A percentile compares a stretch with the other conserved stretches of the same genome.
Evolutionary conservation across 1,140 invertebrate species (phyloP).

Genomic region (Musca domestica): DNA sequence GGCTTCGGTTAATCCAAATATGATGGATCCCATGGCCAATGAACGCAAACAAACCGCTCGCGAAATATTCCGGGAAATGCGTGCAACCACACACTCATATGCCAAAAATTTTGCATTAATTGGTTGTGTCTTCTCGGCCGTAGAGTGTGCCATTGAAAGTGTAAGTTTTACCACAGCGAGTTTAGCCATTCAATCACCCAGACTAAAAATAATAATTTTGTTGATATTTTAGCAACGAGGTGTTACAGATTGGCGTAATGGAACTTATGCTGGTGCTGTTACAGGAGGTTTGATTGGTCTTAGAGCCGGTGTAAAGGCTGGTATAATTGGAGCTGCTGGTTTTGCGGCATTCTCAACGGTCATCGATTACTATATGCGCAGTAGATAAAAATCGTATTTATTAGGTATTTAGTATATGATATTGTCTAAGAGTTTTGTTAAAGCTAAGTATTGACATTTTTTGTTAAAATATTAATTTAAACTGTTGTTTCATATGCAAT

Average conservation of each 20-base stretch:
- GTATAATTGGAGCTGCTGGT: conserved; percentile 85
- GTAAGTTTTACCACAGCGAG: conserved; percentile 57
- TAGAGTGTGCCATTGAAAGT: conserved; percentile 90
- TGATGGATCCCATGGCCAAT: conserved; percentile 63
- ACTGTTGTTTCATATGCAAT: background rate
- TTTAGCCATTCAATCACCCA: background rate
- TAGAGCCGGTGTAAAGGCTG: conserved; percentile 91
- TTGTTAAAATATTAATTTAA: background rate
- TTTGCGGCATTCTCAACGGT: conserved; percentile 94
- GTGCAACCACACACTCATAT: conserved; percentile 82
- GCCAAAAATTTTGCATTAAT: conserved; percentile 97
- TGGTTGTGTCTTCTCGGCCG: conserved; percentile 87
- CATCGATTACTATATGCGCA: conserved; percentile 91
- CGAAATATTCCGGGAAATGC: conserved; percentile 90
- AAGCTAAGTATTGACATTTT: background rate
- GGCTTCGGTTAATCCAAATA: conserved; percentile 89
- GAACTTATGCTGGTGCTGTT: conserved; percentile 88
- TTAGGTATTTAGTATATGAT: background rate
- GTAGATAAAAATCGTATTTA: conserved; percentile 36
- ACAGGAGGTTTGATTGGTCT: conserved; percentile 94
- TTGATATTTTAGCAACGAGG: conserved; percentile 71
- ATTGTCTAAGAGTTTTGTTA: background rate
- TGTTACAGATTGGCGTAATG: conserved; percentile 95
- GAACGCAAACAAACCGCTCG: conserved; percentile 81
- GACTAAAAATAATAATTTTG: background rate